A percentile compares a stretch with the other conserved stretches of the same genome.
These are phyloP conservation scores for Cryptocheilus praepositus DNA, from an alignment of 2,888 invertebrate genomes.

Conservation along the genomic window DNA sequence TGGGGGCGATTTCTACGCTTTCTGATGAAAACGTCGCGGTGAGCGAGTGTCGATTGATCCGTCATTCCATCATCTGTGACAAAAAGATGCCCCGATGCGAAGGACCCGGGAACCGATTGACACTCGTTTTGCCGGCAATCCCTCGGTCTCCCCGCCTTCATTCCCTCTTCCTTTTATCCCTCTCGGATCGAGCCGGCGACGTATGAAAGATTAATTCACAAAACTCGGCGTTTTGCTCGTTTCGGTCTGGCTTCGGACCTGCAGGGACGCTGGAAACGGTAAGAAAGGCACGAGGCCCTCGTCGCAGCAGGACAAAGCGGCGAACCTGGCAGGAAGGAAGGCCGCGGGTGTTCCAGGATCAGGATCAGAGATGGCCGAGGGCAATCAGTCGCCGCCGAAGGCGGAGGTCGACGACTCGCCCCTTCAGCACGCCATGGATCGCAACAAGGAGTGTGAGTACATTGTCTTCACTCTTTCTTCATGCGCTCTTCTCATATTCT, in stretches of 20 bases:
- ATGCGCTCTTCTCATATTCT: background rate
- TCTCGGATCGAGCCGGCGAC: constrained; percentile 17
- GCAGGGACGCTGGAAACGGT: constrained; percentile 58
- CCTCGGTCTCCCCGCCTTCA: background rate
- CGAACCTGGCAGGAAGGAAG: constrained; percentile 64
- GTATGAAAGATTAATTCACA: constrained; percentile 62
- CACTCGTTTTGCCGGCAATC: constrained; percentile 47
- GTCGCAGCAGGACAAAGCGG: constrained; percentile 62
- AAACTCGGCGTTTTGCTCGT: constrained; percentile 55
- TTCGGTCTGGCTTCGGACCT: constrained; percentile 45
- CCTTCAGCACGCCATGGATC: constrained; percentile 93
- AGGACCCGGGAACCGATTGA: constrained; percentile 45
- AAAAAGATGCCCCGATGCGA: constrained; percentile 46
- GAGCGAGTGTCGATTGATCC: constrained; percentile 57
- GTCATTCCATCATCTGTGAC: constrained; percentile 52
- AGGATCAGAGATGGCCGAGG: constrained; percentile 70
- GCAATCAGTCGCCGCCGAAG: constrained; percentile 86
- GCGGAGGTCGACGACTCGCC: constrained; percentile 96
- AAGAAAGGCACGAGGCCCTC: constrained; percentile 67
- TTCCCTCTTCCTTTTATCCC: background rate
- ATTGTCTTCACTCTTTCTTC: background rate
- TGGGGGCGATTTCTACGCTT: background rate
- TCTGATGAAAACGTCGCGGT: background rate
- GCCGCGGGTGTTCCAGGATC: constrained; percentile 61
- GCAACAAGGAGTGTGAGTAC: constrained; percentile 97